Base-by-base conservation (phyloP, 2,888 invertebrate genomes). In the Eretmocerus hayati region DNA sequence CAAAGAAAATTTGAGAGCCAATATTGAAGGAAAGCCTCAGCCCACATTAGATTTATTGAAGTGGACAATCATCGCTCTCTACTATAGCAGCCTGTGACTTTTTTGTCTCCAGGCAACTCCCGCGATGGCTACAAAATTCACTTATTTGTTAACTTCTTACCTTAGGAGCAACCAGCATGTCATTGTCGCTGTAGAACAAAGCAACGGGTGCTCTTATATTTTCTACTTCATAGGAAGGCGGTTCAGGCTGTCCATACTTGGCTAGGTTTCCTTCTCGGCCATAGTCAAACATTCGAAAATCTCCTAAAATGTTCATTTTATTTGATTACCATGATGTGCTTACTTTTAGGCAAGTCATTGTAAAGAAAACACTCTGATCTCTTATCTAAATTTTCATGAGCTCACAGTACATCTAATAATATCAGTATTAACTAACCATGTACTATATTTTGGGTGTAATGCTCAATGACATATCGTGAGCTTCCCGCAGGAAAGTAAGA, bases 141-240 rank as follows among this genome's bases (percentile, higher is more conserved):
- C n/a, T n/a, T n/a, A n/a, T n/a, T n/a, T n/a, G n/a, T n/a, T n/a
- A n/a, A n/a, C n/a, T n/a, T n/a, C 36, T 3, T 36, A 36, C 58
- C 43, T 36, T 48, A 19, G 42, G 41, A 11, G 46, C 37, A 33
- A 57, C 51, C 11, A 63, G 38, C 11, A 48, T 37, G 52, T 63
- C 63, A 36, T 58, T 58, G 9, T 35, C 45, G n/a, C 59, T 58
- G 40, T 62, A 61, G 50, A 62, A 52, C 48, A 63, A 33, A 42
- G 56, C 61, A 8, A 56, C 55, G 3, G 62, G 62, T 36, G 58
- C 45, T 9, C 49, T 38, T 15, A 63, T 43, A 21, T 56, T 61
- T 40, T 43, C 52, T 20, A 62, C 33, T 40, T 60, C 51, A 49
- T 62, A 63, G 16, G 13, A 1, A 5, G 58, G 59, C 31, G 61